These are phyloP conservation scores for Lophotriccus pileatus DNA, from an alignment of 2,797 vertebrate genomes.

Conservation along the genomic window DNA sequence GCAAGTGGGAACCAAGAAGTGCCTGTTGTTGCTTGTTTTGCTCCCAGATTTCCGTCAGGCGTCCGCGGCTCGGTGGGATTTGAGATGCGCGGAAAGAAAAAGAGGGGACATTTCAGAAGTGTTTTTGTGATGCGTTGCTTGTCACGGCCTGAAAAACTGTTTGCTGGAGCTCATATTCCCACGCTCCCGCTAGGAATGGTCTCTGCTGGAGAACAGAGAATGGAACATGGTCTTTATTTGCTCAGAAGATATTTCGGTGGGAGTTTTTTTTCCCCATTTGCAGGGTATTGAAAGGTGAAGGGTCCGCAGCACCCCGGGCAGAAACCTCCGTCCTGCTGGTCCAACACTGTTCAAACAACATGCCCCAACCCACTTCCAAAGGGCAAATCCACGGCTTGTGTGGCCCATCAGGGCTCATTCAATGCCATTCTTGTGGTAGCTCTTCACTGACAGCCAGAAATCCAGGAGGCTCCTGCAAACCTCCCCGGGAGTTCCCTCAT, in stretches of 20 bases:
- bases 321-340: background rate
- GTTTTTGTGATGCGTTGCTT: background rate
- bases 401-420: background rate
- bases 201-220: background rate
- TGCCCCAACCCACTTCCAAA: background rate
- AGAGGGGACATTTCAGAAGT: rapidly evolving
- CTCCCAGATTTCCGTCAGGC: background rate
- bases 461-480: background rate
- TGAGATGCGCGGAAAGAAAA: background rate
- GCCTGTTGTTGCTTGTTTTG: background rate
- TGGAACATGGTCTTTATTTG: background rate
- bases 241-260: background rate
- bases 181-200: background rate
- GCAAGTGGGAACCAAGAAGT: background rate
- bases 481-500: background rate
- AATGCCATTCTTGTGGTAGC: background rate
- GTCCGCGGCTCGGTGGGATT: background rate
- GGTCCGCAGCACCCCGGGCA: background rate
- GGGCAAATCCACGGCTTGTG: background rate
- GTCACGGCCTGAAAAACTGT: background rate
- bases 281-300: background rate
- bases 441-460: background rate
- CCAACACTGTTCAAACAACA: rapidly evolving
- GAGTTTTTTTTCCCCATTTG: background rate
- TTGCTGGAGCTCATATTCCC: background rate